Base-by-base conservation (phyloP, 2,888 invertebrate species). In the Agrochola lychnidis region DNA sequence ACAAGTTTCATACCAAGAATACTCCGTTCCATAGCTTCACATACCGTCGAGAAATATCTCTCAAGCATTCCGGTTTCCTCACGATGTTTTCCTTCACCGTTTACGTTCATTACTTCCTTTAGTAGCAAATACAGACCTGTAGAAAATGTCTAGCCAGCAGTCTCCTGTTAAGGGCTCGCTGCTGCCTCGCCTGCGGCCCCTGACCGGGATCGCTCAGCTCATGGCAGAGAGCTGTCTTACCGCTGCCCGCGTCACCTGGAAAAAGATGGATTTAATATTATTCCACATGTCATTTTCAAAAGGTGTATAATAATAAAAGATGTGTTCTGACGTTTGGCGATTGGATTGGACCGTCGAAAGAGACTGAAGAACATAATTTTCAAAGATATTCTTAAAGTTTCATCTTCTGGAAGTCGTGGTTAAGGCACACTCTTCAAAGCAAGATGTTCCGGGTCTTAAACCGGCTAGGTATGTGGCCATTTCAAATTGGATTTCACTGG, bases 151-250 rank as follows among this genome's bases (percentile, higher is more conserved):
- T 97, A 0, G 99, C 99, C 70, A 99, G 94, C 40, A 99, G 95
- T 70, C 99, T 97, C 71, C 98, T 97, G 92, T 98, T 98, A 30
- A 99, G 96, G 0, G 98, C 97, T 56, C 98, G 94, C 91, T 98
- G 98, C 88, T 98, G 98, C 61, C 98, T 93, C 70, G 98, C 98
- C 59, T 97, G 97, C 0, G 98, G 97, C 0, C 98, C 98, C 19
- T 96, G 97, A 0, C 98, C 97, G 0, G 98, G 98, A 94, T 97
- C 97, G 61, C 98, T 98, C 59, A 98, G 93, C 92, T 99, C 98
- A 76, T 98, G 98, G 92, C 98, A 98, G 64, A 99, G 97, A 42
- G 99, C 99, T 9, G 99, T 99, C 93, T 99, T 99, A 0, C 99
- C 99, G 86, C 99, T 98, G 36, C 99, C 99, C 0, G 99, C 98